Evolutionary conservation across 2,113 vertebrate species (phyloP).

Genomic region (Planiliza haematocheilus): DNA sequence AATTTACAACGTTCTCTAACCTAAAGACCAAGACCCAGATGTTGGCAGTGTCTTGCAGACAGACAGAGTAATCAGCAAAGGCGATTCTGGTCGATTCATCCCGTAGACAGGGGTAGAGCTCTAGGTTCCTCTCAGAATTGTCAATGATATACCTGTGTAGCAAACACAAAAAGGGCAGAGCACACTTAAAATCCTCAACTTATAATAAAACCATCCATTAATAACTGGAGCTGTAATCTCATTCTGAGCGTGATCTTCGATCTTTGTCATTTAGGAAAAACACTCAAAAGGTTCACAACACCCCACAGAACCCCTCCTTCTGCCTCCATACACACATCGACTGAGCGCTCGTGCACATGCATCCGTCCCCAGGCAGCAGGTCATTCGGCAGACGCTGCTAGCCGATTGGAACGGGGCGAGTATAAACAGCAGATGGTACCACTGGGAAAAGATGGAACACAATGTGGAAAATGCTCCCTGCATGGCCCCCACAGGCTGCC

Average conservation of each 20-base stretch:
- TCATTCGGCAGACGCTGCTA: conserved; percentile 73
- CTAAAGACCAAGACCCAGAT: conserved; percentile 92
- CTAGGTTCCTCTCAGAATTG: conserved; percentile 75
- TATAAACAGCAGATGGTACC: conserved; percentile 86
- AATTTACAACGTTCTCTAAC: conserved; percentile 72
- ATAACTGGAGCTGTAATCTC: not conserved
- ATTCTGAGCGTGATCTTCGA: conserved; percentile 27
- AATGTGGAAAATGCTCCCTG: conserved; percentile 78
- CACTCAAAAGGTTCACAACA: conserved; percentile 34
- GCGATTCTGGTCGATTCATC: conserved; percentile 87
- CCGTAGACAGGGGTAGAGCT: conserved; percentile 86
- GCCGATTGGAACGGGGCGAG: conserved; percentile 73
- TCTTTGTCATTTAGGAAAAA: conserved; percentile 48
- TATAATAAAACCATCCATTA: not conserved
- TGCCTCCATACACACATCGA: conserved; percentile 28
- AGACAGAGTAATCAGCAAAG: conserved; percentile 87
- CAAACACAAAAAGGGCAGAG: conserved; percentile 17
- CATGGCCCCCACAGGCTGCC: conserved; percentile 68
- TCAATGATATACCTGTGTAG: conserved; percentile 87
- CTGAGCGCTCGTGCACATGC: conserved; percentile 39
- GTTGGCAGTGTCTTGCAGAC: conserved; percentile 80
- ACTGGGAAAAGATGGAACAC: conserved; percentile 80
- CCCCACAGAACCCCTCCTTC: conserved; percentile 10
- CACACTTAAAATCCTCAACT: not conserved
- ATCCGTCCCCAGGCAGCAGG: conserved; percentile 71